These are phyloP conservation scores for Lochmaea crataegi DNA, from an alignment of 2,888 invertebrate species.

Conservation along the genomic window DNA sequence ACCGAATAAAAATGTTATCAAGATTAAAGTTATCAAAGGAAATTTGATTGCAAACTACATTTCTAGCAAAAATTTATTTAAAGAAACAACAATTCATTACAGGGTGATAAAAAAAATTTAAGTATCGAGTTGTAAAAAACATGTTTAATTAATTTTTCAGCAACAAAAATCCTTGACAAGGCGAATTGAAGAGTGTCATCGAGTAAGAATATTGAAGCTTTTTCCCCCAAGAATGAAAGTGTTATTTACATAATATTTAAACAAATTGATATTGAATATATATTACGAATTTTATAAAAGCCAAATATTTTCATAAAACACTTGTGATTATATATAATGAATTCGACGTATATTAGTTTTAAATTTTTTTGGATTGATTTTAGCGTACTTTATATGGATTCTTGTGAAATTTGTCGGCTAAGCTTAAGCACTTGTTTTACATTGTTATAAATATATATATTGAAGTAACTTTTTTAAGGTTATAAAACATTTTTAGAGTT, in stretches of 20 bases:
- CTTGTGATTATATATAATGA: conserved; percentile 18
- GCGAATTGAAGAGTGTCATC: conserved; percentile 44
- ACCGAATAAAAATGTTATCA: too few relatives aligned
- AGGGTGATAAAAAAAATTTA: too few relatives aligned
- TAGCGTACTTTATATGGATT: conserved; percentile 17
- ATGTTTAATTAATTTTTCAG: conserved; percentile 48
- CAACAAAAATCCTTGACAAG: conserved; percentile 54
- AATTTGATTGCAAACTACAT: too few relatives aligned
- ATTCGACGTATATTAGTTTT: background rate
- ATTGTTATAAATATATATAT: conserved; percentile 13
- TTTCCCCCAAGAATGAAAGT: conserved; percentile 14
- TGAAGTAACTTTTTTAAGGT: background rate
- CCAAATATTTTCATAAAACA: conserved; percentile 3
- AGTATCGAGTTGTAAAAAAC: too few relatives aligned
- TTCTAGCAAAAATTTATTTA: too few relatives aligned
- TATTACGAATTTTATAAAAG: conserved; percentile 18
- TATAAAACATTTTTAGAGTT: conserved; percentile 1
- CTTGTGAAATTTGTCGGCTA: conserved; percentile 7
- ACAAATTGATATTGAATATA: conserved; percentile 15
- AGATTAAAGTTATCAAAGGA: too few relatives aligned
- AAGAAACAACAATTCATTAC: too few relatives aligned
- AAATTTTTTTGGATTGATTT: conserved; percentile 2
- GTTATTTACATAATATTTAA: conserved; percentile 18
- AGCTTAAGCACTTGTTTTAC: conserved; percentile 12
- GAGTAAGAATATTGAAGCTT: background rate